Conservation (phyloP, 1,140 invertebrate species). For the Aricia agestis region DNA sequence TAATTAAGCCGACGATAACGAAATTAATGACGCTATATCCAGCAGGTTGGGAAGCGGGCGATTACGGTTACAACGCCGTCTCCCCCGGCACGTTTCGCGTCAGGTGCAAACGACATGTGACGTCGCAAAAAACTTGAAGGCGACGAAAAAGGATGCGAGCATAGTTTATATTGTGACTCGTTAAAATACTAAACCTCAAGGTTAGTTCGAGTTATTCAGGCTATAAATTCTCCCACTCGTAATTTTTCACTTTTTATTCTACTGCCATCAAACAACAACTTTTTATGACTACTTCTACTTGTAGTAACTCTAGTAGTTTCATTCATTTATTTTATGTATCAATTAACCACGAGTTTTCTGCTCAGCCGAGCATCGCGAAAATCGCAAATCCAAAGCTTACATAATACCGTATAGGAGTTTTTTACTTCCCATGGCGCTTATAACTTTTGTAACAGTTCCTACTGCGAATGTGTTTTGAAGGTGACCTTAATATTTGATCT, state of each 20-base stretch:
- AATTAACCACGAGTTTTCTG: conserved; percentile 36
- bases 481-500: too few relatives aligned
- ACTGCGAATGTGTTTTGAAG: too few relatives aligned
- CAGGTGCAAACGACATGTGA: conserved; percentile 51
- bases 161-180: conserved; percentile 21
- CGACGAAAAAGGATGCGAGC: conserved; percentile 36
- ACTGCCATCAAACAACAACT: not conserved
- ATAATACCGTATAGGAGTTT: not conserved
- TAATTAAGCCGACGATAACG: not conserved
- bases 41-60: not conserved
- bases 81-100: conserved; percentile 40
- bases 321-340: conserved; percentile 18
- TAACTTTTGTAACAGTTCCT: not conserved
- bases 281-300: not conserved
- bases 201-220: not conserved
- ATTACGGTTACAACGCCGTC: conserved; percentile 16
- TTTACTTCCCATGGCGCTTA: not conserved
- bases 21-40: not conserved
- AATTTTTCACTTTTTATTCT: not conserved
- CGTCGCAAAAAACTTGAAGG: conserved; percentile 40
- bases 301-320: not conserved
- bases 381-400: not conserved
- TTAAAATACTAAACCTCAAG: not conserved
- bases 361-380: conserved; percentile 22
- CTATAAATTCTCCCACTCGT: not conserved